These are phyloP conservation scores for Sus cebifrons DNA, from an alignment of 2,797 vertebrate species.

Conservation along the genomic window DNA sequence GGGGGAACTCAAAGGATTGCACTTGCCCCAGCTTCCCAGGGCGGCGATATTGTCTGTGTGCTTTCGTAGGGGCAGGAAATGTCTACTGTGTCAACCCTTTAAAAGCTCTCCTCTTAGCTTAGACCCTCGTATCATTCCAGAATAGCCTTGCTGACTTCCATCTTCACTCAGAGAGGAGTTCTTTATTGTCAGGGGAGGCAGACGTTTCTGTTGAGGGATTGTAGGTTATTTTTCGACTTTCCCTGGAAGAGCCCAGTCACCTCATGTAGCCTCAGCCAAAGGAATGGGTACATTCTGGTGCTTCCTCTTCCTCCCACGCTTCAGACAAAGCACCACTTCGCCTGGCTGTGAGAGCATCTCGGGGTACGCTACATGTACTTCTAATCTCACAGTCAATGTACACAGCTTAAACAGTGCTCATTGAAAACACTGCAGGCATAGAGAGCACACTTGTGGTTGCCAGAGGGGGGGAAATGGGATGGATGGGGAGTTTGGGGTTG, in stretches of 20 bases:
- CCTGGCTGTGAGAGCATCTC: not conserved
- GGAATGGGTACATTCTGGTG: not conserved
- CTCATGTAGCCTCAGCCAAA: not conserved
- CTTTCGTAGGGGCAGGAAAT: not conserved
- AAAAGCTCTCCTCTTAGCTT: constrained; percentile 4
- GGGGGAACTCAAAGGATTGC: not conserved
- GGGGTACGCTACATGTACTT: not conserved
- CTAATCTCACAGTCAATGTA: not conserved
- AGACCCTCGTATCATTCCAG: not conserved
- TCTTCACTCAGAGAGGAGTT: not conserved
- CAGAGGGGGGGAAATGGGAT: too few species aligned
- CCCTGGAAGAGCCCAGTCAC: not conserved
- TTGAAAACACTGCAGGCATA: not conserved
- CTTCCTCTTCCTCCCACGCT: not conserved
- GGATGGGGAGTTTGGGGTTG: too few species aligned
- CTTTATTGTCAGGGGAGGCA: not conserved
- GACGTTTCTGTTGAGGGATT: constrained; percentile 26
- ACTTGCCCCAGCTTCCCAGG: not conserved
- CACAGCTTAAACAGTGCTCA: not conserved
- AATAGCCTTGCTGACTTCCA: not conserved
- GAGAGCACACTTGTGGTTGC: too few species aligned
- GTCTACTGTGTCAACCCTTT: not conserved
- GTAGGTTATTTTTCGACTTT: not conserved
- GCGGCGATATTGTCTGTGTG: not conserved
- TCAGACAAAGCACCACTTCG: not conserved